These are phyloP conservation scores for Hippocampus comes DNA, from an alignment of 2,113 vertebrate species.

Conservation along the genomic window DNA sequence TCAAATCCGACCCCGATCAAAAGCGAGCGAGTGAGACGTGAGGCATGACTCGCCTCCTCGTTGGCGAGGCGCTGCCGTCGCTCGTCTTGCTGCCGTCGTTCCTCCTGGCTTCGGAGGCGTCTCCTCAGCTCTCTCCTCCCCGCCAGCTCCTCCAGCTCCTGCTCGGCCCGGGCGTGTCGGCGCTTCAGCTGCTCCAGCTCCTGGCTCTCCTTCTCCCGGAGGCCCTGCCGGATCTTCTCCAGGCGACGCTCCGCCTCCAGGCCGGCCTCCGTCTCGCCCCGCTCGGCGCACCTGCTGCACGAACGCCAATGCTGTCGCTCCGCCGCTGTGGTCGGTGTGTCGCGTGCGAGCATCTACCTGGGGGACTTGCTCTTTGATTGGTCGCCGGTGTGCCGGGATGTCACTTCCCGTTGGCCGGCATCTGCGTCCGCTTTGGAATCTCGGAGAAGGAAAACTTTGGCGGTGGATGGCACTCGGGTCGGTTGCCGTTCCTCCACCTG, in stretches of 20 bases:
- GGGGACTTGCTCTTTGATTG: constrained; percentile 43
- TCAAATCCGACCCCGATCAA: no score
- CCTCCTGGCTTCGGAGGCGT: constrained; percentile 62
- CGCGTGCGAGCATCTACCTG: constrained; percentile 41
- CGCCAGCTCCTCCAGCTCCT: constrained; percentile 72
- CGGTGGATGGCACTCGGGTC: constrained; percentile 64
- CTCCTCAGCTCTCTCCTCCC: constrained; percentile 67
- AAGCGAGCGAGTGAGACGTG: no score
- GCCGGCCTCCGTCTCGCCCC: constrained; percentile 44
- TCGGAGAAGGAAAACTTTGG: constrained; percentile 68
- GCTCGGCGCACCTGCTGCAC: constrained; percentile 29
- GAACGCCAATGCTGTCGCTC: background rate
- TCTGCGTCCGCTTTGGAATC: constrained; percentile 57
- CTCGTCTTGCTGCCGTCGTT: constrained; percentile 45
- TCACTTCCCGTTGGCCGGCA: constrained; percentile 50
- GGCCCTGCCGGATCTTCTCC: constrained; percentile 71
- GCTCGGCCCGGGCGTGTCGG: constrained; percentile 59
- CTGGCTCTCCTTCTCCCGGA: constrained; percentile 66
- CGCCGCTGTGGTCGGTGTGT: background rate
- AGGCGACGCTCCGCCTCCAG: constrained; percentile 69
- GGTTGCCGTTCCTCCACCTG: constrained; percentile 63
- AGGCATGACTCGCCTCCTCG: constrained; percentile 69
- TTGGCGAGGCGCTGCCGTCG: constrained; percentile 57
- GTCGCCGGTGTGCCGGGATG: constrained; percentile 17
- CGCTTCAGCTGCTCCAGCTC: constrained; percentile 64